phyloP scores from a whole-genome alignment of 2,113 vertebrate genomes.

The Onychorhynchus coronatus region DNA sequence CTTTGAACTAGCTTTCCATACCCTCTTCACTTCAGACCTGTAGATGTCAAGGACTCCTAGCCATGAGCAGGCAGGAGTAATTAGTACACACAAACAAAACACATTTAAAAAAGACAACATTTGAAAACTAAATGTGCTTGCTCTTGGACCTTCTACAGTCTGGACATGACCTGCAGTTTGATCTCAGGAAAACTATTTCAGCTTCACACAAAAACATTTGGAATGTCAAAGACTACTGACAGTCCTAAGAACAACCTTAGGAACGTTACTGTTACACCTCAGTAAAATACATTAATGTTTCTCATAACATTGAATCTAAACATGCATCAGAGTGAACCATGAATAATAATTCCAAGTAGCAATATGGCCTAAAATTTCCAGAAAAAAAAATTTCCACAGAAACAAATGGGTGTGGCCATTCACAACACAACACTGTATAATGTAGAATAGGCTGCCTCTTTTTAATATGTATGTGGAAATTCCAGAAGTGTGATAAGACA shows the following conservation, averaged over 20 bases:
- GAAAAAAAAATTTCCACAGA: not conserved
- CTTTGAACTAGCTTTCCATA: not conserved
- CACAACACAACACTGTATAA: not conserved
- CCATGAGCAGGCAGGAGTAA: not conserved
- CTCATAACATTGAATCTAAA: not conserved
- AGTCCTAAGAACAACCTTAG: not conserved
- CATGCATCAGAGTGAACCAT: not conserved
- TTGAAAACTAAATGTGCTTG: not conserved
- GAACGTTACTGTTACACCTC: not conserved
- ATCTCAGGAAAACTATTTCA: not conserved
- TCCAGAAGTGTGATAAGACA: not conserved
- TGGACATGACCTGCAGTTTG: not conserved
- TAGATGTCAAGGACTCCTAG: not conserved
- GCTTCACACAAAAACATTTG: constrained; percentile 11
- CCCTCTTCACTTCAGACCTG: not conserved
- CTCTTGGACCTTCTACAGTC: not conserved
- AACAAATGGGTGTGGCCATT: not conserved
- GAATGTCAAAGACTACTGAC: constrained; percentile 30
- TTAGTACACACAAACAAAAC: not conserved
- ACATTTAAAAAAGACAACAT: not conserved
- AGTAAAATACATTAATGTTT: not conserved
- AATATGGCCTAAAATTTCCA: not conserved
- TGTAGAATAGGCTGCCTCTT: not conserved
- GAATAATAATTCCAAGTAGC: not conserved
- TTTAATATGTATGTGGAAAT: not conserved